Evolutionary conservation across 2,797 vertebrate species (phyloP).

Genomic region (Coluber constrictor): DNA sequence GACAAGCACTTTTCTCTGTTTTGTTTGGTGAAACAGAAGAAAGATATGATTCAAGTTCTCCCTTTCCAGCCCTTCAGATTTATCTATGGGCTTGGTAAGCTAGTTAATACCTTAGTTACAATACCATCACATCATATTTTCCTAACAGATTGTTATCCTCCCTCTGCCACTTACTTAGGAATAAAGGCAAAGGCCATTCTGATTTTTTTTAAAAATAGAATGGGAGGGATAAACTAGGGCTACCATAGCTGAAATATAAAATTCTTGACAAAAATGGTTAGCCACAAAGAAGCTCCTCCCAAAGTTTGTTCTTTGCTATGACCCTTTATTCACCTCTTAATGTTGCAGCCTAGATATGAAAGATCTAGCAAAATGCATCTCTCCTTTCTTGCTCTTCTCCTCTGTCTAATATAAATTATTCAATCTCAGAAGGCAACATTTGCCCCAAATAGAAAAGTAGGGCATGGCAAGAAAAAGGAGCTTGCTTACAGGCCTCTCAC

Average conservation of each 20-base stretch:
- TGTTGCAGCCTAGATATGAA: background rate
- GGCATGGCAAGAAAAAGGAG: background rate
- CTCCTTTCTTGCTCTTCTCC: background rate
- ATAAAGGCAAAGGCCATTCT: background rate
- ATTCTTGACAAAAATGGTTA: background rate
- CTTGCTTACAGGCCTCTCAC: background rate
- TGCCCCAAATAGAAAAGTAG: background rate
- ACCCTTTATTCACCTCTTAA: background rate
- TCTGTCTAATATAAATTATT: background rate
- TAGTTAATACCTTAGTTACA: background rate
- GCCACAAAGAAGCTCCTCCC: background rate
- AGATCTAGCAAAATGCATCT: background rate
- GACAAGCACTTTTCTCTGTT: background rate
- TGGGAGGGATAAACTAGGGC: background rate
- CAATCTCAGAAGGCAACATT: background rate
- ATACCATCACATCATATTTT: background rate
- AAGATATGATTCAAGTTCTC: background rate
- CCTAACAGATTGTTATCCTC: background rate
- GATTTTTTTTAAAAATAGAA: background rate
- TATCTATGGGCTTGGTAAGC: background rate
- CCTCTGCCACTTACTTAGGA: background rate
- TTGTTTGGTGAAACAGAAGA: background rate
- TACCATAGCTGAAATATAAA: background rate
- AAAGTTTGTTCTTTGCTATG: background rate
- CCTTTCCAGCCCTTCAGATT: background rate